Conservation (phyloP, 2,888 invertebrate species). For the Adelphocoris suturalis region DNA sequence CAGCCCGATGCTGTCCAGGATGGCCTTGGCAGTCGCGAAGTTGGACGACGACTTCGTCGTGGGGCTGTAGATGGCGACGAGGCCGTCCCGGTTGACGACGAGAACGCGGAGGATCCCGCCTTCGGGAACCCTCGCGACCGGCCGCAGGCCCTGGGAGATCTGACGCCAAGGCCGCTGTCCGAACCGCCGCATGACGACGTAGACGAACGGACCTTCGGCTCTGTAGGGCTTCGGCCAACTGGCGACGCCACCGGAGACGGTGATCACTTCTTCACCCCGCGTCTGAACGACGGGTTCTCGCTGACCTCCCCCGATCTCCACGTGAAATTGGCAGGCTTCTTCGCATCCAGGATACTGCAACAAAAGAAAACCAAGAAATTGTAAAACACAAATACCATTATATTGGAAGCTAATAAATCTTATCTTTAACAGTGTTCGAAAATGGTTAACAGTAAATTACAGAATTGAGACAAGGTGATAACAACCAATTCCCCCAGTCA, state of each 20-base stretch:
- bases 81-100: constrained; percentile 85
- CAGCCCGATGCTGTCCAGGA: constrained; percentile 77
- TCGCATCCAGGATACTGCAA: constrained; percentile 75
- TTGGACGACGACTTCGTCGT: constrained; percentile 77
- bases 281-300: constrained; percentile 86
- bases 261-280: constrained; percentile 85
- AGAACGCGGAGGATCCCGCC: constrained; percentile 84
- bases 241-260: constrained; percentile 83
- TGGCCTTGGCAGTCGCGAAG: constrained; percentile 78
- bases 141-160: constrained; percentile 82
- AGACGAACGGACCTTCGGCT: constrained; percentile 80
- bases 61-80: constrained; percentile 86
- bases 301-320: constrained; percentile 79
- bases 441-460: too few relatives aligned
- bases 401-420: too few relatives aligned
- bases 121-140: constrained; percentile 82
- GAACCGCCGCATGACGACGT: constrained; percentile 85
- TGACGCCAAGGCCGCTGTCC: constrained; percentile 77
- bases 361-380: constrained; percentile 23
- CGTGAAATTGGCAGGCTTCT: constrained; percentile 75
- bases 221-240: constrained; percentile 83
- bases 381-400: too few relatives aligned
- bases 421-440: too few relatives aligned
- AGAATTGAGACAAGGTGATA: too few relatives aligned
- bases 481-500: too few relatives aligned